Base-by-base conservation (phyloP, 1,140 invertebrate species). In the Penaeus chinensis region DNA sequence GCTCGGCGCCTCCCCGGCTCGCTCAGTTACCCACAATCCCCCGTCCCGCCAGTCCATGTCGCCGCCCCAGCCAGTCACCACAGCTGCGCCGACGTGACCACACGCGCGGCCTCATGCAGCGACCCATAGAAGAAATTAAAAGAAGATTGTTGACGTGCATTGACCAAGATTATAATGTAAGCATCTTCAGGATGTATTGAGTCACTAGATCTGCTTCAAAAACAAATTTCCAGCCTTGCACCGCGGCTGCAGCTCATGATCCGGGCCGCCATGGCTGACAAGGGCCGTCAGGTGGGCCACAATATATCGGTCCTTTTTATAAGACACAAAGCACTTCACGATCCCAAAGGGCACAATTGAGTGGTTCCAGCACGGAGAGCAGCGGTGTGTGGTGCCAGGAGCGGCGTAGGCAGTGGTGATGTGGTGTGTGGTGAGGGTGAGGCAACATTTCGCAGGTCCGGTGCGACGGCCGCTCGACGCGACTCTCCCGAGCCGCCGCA, bases 11-110 rank as follows among this genome's bases (percentile, higher is more conserved):
- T 86, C 88, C 85, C 90, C 85, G 88, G 85, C 84, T 85, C 85
- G 87, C 82, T 90, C 88, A 90, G 90, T 90, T 89, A 90, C 90
- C 87, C 90, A 89, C 88, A 90, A 89, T 90, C 85, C 90, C 90
- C 85, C 87, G 84, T 87, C 90, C 90, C 88, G 90, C 90, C 90
- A 90, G 90, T 90, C 90, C 90, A 90, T 90, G 90, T 90, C 90
- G 90, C 90, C 90, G 88, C 90, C 88, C 90, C 90, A 88, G 63
- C 88, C 90, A 90, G 90, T 90, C 84, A 90, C 82, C 88, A 90
- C 84, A 88, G 90, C 90, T 89, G 90, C 90, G 90, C 88, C 88
- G 88, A 89, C 85, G 90, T 84, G 90, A 89, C 88, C 82, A 90
- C 90, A 89, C 90, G 88, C 88, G 90, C 90, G 90, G 90, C 88